phyloP scores from a whole-genome alignment of 2,888 invertebrate species.

The Lymantria monacha region DNA sequence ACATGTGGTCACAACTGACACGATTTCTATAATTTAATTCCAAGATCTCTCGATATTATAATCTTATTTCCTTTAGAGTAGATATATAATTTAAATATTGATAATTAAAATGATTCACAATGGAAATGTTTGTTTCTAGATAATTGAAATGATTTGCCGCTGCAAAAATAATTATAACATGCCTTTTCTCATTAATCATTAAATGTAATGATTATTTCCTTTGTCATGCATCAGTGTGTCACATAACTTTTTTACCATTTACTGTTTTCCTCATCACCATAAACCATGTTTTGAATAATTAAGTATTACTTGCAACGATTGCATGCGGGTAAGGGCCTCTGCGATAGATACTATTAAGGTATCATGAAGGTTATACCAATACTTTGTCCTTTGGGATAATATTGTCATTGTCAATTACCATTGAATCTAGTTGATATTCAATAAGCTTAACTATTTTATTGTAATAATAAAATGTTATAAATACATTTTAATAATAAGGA shows the following conservation, averaged over 20 bases:
- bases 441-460: slow-evolving; percentile 4
- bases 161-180: slow-evolving; percentile 29
- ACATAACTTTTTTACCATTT: slow-evolving; percentile 26
- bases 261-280: slow-evolving; percentile 30
- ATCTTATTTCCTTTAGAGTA: slow-evolving; percentile 13
- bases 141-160: slow-evolving; percentile 39
- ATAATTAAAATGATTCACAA: slow-evolving; percentile 29
- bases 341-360: slow-evolving; percentile 41
- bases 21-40: slow-evolving; percentile 2
- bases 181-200: slow-evolving; percentile 23
- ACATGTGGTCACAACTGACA: slow-evolving; percentile 12
- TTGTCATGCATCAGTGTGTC: slow-evolving; percentile 28
- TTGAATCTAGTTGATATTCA: slow-evolving; percentile 14
- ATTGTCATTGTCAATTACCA: slow-evolving; percentile 19
- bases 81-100: slow-evolving; percentile 23
- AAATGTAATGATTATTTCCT: slow-evolving; percentile 28
- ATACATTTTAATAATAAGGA: no score
- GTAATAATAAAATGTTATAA: slow-evolving; percentile 7
- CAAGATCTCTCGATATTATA: slow-evolving; percentile 3
- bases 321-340: slow-evolving; percentile 44
- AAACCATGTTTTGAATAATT: slow-evolving; percentile 36
- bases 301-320: slow-evolving; percentile 38
- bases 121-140: slow-evolving; percentile 12
- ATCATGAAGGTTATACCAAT: slow-evolving; percentile 45
- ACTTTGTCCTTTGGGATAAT: slow-evolving; percentile 44